Evolutionary conservation across 2,888 invertebrate species (phyloP), one percentile per base, ranked within the genome.

Genomic region (Cynaeus angustus): DNA sequence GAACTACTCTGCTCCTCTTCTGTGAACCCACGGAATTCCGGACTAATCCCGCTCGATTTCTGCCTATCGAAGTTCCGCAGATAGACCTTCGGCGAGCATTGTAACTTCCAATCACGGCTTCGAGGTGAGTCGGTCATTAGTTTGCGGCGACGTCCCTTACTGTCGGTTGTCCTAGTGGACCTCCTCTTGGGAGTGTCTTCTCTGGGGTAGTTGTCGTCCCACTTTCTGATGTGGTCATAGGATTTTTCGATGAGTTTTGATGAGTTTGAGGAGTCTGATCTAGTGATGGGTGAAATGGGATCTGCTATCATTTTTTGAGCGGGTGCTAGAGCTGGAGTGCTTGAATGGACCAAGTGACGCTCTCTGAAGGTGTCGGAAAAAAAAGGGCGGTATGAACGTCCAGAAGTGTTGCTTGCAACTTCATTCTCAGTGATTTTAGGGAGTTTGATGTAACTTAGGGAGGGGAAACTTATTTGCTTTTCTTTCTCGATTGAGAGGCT

Each of bases 401-500:
- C 33, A 9, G 33, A 28, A 28, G 7, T 28, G 28, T 28, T 28
- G 28, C n/a, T 21, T 21, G n/a, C 16, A 4, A 43, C 28, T 1
- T 13, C 16, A 10, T 45, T 16, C 33, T 56, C 38, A 7, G 10
- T 45, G 33, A 37, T 55, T 41, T 55, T 55, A 10, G 70, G 65
- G 12, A 72, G 8, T 7, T 70, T 33, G 0, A 72, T 52, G 46
- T 67, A 68, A 62, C 65, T 70, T 26, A 70, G 59, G 1, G 65
- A 53, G 4, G 58, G 13, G n/a, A 37, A 48, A 12, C 14, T 13
- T 10, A 12, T 9, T 7, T 30, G 3, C 55, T 62, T 50, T 52
- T 58, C 68, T 58, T 71, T 71, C 16, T 77, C 74, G 6, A 77
- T 66, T 26, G 50, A 66, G 56, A 77, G 70, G 71, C 73, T 72